Evolutionary conservation across 2,797 vertebrate species (phyloP).

Genomic region (Enteromius mattozi): DNA sequence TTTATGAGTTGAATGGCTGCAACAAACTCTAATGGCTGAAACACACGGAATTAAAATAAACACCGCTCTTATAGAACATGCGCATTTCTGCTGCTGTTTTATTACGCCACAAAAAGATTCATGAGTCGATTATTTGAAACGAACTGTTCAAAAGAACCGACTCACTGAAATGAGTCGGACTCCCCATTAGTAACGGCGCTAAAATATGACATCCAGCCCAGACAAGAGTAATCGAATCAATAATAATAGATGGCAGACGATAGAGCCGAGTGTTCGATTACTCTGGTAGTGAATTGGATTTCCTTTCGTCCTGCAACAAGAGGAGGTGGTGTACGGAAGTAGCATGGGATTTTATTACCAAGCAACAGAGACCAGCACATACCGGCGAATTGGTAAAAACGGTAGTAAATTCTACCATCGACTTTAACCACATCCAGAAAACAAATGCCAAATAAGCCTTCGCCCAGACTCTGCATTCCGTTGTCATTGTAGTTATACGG

Average conservation of each 20-base stretch:
- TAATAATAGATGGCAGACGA: rapidly evolving
- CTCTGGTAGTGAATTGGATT: conserved; percentile 61
- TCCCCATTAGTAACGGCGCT: conserved; percentile 9
- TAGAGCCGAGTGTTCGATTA: conserved; percentile 18
- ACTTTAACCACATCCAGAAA: background rate
- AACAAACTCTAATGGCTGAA: background rate
- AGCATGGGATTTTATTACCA: conserved; percentile 61
- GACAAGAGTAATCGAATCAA: conserved; percentile 69
- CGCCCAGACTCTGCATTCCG: background rate
- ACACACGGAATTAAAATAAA: background rate
- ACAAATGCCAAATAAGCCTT: conserved; percentile 27
- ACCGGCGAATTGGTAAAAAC: conserved; percentile 61
- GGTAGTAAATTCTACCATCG: background rate
- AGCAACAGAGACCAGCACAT: conserved; percentile 56
- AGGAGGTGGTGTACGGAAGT: conserved; percentile 80
- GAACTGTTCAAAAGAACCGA: conserved; percentile 25
- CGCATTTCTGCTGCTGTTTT: background rate
- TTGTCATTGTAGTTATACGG: conserved; percentile 3
- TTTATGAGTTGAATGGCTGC: background rate
- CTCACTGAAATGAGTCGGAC: background rate
- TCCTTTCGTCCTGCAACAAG: conserved; percentile 51
- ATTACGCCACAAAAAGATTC: background rate
- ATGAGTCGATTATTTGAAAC: background rate
- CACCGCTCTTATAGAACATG: background rate
- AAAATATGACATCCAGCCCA: conserved; percentile 66